Evolutionary conservation across 1,140 invertebrate genomes (phyloP), one percentile per base, ranked within the genome.

Genomic region (Conopomorpha cramerella): DNA sequence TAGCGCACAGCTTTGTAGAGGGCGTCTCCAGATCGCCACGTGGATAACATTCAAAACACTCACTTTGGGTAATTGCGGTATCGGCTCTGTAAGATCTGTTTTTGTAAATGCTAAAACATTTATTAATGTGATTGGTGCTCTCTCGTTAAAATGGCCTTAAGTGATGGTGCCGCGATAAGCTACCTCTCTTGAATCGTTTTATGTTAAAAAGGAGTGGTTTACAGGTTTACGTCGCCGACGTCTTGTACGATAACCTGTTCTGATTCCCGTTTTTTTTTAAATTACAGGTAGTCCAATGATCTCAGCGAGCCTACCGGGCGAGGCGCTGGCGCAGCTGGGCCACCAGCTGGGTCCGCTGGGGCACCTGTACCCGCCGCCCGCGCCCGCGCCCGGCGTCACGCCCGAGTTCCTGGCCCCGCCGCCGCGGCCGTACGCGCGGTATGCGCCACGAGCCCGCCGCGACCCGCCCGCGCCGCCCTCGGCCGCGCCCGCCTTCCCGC

Each of bases 251-350:
- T n/a, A n/a, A n/a, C n/a, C n/a, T n/a, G n/a, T n/a, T n/a, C n/a
- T n/a, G n/a, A n/a, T n/a, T n/a, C n/a, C n/a, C n/a, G n/a, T n/a
- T n/a, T 39, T 41, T 28, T 43, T 2, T 45, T 48, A 46, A 30
- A 28, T 56, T 54, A 3, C 67, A 78, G 76, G 56, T 37, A 63
- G 43, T 61, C 70, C 63, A 70, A 78, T 78, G 76, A 76, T 78
- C 61, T 77, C 76, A 36, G 76, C 70, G 57, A 73, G 71, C 45
- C 66, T 73, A 48, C 71, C 73, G 56, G 64, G 73, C 55, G 76
- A 77, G 65, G 76, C 71, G 55, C 71, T 74, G 49, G 65, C 59
- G 46, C 68, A 70, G 55, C 63, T 77, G 49, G 67, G 64, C 38
- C 67, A 41, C 11, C n/a, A 62, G 57, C 56, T 67, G 15, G 46